Conservation (phyloP, 1,140 invertebrate genomes). For the Magallana gigas region DNA sequence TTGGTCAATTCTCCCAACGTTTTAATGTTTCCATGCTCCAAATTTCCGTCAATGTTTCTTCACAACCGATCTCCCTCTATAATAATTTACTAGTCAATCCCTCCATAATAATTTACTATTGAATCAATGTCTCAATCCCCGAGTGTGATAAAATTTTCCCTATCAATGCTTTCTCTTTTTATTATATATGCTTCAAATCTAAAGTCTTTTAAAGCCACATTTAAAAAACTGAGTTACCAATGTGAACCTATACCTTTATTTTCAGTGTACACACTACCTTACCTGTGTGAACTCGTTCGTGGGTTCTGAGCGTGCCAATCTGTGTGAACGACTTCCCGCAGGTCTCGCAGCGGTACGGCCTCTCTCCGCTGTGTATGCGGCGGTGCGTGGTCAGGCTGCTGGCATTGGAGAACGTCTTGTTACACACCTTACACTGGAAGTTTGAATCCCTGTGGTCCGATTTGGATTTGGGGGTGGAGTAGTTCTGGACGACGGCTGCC, state of each 20-base stretch:
- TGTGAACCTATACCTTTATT: slow-evolving; percentile 69
- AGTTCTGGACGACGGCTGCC: slow-evolving; percentile 24
- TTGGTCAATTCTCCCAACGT: background rate
- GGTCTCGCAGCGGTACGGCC: slow-evolving; percentile 67
- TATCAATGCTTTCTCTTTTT: too few species aligned
- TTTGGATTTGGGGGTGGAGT: slow-evolving; percentile 48
- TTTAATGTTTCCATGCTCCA: background rate
- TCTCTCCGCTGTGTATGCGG: slow-evolving; percentile 71
- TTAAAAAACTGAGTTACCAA: slow-evolving; percentile 51
- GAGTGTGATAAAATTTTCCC: too few species aligned
- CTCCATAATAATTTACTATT: too few species aligned
- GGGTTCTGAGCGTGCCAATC: slow-evolving; percentile 70
- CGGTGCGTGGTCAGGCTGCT: slow-evolving; percentile 70
- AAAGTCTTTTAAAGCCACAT: too few species aligned
- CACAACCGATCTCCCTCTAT: too few species aligned
- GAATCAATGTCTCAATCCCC: too few species aligned
- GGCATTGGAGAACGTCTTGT: slow-evolving; percentile 69
- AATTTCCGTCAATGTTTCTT: background rate
- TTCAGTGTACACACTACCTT: slow-evolving; percentile 21
- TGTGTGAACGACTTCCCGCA: slow-evolving; percentile 73
- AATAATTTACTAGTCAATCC: too few species aligned
- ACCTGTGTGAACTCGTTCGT: slow-evolving; percentile 70
- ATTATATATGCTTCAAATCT: too few species aligned
- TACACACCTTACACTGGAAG: slow-evolving; percentile 71
- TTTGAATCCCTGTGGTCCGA: slow-evolving; percentile 17